Base-by-base conservation (phyloP, 1,140 invertebrate genomes). In the Euura saliciscinereae region DNA sequence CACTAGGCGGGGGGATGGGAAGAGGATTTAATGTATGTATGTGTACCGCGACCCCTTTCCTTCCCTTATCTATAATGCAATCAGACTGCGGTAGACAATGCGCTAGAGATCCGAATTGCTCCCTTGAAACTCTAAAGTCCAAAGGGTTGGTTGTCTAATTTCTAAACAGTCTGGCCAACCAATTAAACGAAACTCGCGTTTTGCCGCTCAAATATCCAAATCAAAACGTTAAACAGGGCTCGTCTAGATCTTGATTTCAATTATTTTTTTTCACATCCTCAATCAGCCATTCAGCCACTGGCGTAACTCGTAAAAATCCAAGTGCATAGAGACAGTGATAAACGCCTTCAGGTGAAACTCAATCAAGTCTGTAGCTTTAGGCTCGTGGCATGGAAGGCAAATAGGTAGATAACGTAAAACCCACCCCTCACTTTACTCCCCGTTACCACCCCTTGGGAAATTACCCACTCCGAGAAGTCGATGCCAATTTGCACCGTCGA, bases 401-500 rank as follows among this genome's bases (percentile, higher is more conserved):
- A 59, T 59, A 59, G 5, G 5, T 59, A 6, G 51, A 59, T 59
- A 59, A 59, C 51, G 8, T 59, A 59, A 59, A 59, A 59, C 51
- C 51, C 51, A 11, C 8, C 51, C 51, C 2, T n/a, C 5, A 1
- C 51, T n/a, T 2, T 6, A 67, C 68, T 69, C 43, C 73, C 67
- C 28, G 4, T 66, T 66, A 67, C 43, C 42, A 66, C 75, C 73
- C 51, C 75, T 74, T 42, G 75, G 75, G 75, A 76, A 76, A 76
- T 76, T 76, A 76, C 65, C 71, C 59, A 68, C 44, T 65, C 44
- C 68, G 71, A 64, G 43, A 69, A 65, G 72, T 72, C 73, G 73
- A 76, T 76, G 73, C 73, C 71, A 76, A 76, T 76, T 76, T 76
- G 73, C 66, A 72, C 66, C 43, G 7, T 68, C 45, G 59, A 59